Conservation (phyloP, 2,888 invertebrate genomes). For the Phania funesta region DNA sequence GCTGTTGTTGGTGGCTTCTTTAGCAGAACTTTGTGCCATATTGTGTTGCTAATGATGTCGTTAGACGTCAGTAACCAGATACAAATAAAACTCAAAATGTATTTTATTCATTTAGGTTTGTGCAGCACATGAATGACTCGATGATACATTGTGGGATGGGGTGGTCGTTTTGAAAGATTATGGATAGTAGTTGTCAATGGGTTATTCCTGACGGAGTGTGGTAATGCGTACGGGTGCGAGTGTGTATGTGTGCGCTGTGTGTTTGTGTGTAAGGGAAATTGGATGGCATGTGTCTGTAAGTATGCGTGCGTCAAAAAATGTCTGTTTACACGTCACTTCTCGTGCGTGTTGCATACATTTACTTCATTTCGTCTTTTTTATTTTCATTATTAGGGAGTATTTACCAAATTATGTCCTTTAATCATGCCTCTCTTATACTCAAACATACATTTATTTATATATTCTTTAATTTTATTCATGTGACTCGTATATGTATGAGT, state of each 20-base stretch:
- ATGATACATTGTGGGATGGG: background rate
- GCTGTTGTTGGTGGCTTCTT: background rate
- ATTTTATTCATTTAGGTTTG: background rate
- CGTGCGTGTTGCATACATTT: conserved; percentile 42
- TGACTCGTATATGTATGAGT: background rate
- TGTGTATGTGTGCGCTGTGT: background rate
- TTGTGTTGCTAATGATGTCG: conserved; percentile 56
- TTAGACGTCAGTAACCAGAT: conserved; percentile 34
- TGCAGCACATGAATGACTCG: background rate
- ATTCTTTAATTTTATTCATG: background rate
- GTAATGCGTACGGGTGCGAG: no score
- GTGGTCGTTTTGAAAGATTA: background rate
- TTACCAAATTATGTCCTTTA: conserved; percentile 38
- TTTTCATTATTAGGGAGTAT: conserved; percentile 42
- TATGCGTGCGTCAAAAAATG: background rate
- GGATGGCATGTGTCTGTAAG: conserved; percentile 3
- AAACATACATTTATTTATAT: background rate
- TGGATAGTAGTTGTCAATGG: background rate
- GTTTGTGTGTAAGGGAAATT: background rate
- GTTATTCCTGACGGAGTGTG: no score
- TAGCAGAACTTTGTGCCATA: conserved; percentile 19
- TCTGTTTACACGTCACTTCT: background rate
- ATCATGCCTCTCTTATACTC: conserved; percentile 2
- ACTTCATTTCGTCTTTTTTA: conserved; percentile 3
- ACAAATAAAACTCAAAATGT: conserved; percentile 16